Evolutionary conservation across 2,113 vertebrate species (phyloP).

Genomic region (Piliocolobus tephrosceles): DNA sequence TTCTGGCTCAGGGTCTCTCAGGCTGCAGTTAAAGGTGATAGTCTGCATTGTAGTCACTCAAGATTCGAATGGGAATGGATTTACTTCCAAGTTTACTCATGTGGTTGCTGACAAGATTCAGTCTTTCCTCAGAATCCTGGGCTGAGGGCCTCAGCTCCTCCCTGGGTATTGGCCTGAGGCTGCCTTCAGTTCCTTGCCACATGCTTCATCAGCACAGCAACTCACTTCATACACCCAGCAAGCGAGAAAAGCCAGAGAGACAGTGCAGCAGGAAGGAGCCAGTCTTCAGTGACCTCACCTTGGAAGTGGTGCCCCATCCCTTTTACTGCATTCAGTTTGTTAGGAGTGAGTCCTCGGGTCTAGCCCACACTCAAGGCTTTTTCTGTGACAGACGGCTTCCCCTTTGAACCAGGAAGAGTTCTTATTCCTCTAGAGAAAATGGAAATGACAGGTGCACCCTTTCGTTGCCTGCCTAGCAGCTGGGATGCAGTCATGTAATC

Average conservation of each 20-base stretch:
- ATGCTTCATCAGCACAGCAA: not conserved
- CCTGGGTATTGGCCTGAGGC: not conserved
- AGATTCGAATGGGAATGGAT: not conserved
- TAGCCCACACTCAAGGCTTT: not conserved
- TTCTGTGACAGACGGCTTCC: not conserved
- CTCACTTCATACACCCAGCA: not conserved
- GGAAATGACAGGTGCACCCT: not conserved
- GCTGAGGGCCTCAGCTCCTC: not conserved
- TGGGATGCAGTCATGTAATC: not conserved
- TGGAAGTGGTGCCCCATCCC: not conserved
- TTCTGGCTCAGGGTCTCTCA: not conserved
- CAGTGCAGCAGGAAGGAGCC: not conserved
- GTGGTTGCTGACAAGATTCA: not conserved
- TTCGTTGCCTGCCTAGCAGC: not conserved
- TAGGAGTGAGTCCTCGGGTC: not conserved
- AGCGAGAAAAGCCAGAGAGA: not conserved
- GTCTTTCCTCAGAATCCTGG: not conserved
- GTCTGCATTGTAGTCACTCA: not conserved
- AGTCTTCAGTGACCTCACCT: not conserved
- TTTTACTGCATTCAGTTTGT: not conserved
- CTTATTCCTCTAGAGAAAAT: not conserved
- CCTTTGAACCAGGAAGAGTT: not conserved
- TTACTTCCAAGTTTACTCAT: not conserved
- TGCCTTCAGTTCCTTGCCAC: not conserved
- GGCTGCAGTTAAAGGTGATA: not conserved